These are phyloP conservation scores for Brotula barbata DNA, from an alignment of 2,797 vertebrate species.

Conservation along the genomic window DNA sequence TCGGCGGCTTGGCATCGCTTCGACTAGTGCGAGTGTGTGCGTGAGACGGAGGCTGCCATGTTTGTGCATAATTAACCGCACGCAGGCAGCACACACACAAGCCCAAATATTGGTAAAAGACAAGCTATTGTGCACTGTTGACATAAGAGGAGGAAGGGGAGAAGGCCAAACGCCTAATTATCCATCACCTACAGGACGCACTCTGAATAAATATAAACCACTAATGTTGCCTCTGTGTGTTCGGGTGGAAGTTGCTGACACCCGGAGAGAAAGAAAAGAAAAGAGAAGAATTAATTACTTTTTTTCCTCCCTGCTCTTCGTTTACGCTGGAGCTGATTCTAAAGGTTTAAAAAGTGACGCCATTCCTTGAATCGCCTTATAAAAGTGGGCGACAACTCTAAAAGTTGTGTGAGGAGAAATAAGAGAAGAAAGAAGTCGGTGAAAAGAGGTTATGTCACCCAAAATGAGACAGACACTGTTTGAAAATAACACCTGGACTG, in stretches of 20 bases:
- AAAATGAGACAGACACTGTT: conserved; percentile 24
- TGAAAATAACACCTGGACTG: conserved; percentile 28
- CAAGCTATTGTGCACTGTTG: conserved; percentile 27
- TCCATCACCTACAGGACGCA: conserved; percentile 49
- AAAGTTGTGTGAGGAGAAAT: conserved; percentile 2
- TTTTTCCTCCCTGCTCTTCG: no score
- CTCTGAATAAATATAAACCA: conserved; percentile 48
- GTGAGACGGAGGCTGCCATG: conserved; percentile 17
- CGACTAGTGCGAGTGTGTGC: conserved; percentile 22
- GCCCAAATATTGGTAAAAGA: conserved; percentile 29
- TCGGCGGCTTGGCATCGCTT: conserved; percentile 34
- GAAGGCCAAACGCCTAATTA: conserved; percentile 58
- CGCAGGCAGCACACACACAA: conserved; percentile 3
- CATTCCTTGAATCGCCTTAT: no score
- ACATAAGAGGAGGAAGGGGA: conserved; percentile 48
- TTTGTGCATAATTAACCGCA: conserved; percentile 15
- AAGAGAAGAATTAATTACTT: no score
- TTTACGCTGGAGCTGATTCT: no score
- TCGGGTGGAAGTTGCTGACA: no score
- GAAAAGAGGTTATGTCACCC: conserved; percentile 17
- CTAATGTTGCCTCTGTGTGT: no score
- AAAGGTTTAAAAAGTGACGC: no score
- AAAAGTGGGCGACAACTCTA: no score
- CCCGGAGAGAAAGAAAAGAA: conserved; percentile 10
- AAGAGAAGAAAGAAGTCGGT: conserved; percentile 10